Conservation (phyloP, 1,140 invertebrate species). For the Pseudomyrmex cubaensis region DNA sequence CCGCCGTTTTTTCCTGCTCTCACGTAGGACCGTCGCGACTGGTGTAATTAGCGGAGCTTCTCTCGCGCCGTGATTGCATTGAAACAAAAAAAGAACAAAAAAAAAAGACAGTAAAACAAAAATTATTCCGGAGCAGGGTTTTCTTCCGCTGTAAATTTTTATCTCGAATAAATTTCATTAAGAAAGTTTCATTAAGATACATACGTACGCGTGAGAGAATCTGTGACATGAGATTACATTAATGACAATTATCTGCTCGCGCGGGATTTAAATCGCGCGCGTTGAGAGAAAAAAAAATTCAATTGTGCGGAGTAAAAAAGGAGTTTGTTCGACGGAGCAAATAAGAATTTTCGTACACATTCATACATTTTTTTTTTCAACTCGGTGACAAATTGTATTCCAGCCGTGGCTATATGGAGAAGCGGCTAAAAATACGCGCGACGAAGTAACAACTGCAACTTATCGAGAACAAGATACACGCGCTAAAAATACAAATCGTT, state of each 20-base stretch:
- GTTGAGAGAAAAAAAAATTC: not conserved
- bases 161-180: conserved; percentile 11
- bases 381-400: conserved; percentile 3
- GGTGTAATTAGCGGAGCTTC: conserved; percentile 18
- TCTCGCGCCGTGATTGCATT: not conserved
- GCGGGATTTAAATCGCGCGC: too few relatives aligned
- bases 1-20: not conserved
- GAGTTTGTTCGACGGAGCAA: too few relatives aligned
- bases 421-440: conserved; percentile 10
- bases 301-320: too few relatives aligned
- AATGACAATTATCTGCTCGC: not conserved
- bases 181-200: not conserved
- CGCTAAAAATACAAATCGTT: conserved; percentile 23
- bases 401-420: not conserved
- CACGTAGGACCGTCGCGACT: too few relatives aligned
- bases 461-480: conserved; percentile 18
- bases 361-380: not conserved
- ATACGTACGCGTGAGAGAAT: not conserved
- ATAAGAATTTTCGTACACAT: too few relatives aligned
- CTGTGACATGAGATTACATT: not conserved
- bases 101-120: not conserved
- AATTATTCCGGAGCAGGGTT: not conserved
- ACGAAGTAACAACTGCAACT: conserved; percentile 1
- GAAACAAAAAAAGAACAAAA: not conserved
- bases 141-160: not conserved